Percentiles rank a stretch among this genome's conserved stretches.
Evolutionary conservation across 2,113 vertebrate species (phyloP).

Genomic region (Hylia prasina): DNA sequence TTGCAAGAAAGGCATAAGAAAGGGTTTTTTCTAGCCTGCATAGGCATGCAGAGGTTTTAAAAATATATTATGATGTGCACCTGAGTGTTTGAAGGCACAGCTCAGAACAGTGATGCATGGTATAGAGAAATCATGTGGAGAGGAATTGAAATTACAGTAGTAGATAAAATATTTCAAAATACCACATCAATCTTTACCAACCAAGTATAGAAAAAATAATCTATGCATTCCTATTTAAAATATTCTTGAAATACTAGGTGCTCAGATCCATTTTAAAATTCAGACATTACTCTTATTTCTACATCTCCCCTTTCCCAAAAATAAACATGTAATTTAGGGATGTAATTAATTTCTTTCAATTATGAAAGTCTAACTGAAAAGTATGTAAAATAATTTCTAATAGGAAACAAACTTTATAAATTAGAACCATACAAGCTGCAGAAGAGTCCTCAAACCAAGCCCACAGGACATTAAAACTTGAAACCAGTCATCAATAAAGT

Average conservation of each 20-base stretch:
- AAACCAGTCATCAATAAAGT: not conserved
- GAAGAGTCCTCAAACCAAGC: not conserved
- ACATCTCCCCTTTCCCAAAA: not conserved
- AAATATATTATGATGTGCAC: not conserved
- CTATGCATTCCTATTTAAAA: not conserved
- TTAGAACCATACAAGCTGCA: not conserved
- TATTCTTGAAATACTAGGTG: not conserved
- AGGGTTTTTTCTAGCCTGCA: not conserved
- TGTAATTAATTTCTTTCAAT: not conserved
- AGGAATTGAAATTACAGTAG: not conserved
- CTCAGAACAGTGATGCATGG: not conserved
- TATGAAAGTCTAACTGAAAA: not conserved
- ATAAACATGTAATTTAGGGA: not conserved
- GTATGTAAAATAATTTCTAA: not conserved
- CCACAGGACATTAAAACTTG: not conserved
- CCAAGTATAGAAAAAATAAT: not conserved
- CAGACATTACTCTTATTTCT: not conserved
- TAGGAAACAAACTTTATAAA: not conserved
- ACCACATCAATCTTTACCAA: not conserved
- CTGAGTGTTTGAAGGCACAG: not conserved
- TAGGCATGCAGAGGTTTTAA: not conserved
- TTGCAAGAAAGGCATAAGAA: not conserved
- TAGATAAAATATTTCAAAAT: not conserved
- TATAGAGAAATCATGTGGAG: not conserved
- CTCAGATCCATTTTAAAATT: not conserved